Percentiles rank a stretch among this genome's conserved stretches.
phyloP scores from a whole-genome alignment of 1,140 invertebrate species.

The Euglossa dilemma region DNA sequence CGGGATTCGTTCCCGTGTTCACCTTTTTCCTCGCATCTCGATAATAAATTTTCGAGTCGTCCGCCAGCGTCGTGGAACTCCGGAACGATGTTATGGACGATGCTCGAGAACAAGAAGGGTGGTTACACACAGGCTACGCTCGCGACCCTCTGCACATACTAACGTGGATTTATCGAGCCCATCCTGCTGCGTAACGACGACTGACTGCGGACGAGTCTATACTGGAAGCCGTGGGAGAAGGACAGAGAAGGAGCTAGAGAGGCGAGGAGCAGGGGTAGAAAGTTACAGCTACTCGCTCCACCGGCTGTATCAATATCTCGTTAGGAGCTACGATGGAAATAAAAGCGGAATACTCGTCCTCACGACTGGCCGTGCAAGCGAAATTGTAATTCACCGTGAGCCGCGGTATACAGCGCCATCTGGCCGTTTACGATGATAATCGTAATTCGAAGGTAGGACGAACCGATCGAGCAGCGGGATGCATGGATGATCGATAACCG shows the following conservation, averaged over 20 bases:
- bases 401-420: background rate
- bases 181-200: conserved; percentile 64
- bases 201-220: conserved; percentile 62
- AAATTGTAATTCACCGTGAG: conserved; percentile 48
- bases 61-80: conserved; percentile 64
- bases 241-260: background rate
- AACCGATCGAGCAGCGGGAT: background rate
- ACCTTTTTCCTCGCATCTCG: conserved; percentile 54
- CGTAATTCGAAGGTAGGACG: conserved; percentile 27
- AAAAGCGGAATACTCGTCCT: conserved; percentile 48
- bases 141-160: conserved; percentile 69
- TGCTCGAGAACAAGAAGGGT: conserved; percentile 71
- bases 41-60: conserved; percentile 70
- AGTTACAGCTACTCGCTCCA: conserved; percentile 52
- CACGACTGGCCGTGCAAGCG: conserved; percentile 29
- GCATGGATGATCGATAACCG: conserved; percentile 34
- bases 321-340: conserved; percentile 65
- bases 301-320: conserved; percentile 72
- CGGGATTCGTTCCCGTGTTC: conserved; percentile 17
- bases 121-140: conserved; percentile 65
- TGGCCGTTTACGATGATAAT: conserved; percentile 33
- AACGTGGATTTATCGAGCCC: conserved; percentile 70
- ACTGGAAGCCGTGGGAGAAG: background rate
- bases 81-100: conserved; percentile 68
- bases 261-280: conserved; percentile 10